These are phyloP conservation scores for Phyto melanocephala DNA, from an alignment of 2,888 invertebrate species.

Conservation along the genomic window DNA sequence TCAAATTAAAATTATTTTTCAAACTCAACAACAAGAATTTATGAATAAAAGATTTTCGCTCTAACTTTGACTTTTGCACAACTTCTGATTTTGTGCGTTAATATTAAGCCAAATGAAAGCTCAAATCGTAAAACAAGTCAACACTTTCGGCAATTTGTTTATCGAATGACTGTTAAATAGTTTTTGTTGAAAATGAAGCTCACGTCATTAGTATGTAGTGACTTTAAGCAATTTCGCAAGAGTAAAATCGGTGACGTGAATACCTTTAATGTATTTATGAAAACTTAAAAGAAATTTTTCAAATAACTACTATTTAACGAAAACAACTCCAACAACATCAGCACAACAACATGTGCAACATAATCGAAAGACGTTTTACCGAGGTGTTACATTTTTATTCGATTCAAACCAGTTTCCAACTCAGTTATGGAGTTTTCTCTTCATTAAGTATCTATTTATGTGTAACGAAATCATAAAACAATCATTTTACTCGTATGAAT, in stretches of 20 bases:
- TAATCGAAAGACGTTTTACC: slow-evolving; percentile 43
- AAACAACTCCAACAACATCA: not conserved
- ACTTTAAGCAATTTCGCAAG: no score
- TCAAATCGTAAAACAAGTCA: no score
- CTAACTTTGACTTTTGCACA: no score
- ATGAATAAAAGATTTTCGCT: no score
- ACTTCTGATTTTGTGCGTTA: no score
- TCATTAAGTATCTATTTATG: not conserved
- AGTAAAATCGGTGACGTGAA: no score
- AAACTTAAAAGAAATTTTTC: slow-evolving; percentile 1
- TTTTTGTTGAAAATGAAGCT: not conserved
- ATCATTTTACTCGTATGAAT: not conserved
- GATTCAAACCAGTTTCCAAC: slow-evolving; percentile 17
- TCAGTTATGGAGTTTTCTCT: slow-evolving; percentile 2
- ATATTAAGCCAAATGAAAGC: no score
- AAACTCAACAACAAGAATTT: no score
- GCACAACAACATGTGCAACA: not conserved
- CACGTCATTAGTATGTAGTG: no score
- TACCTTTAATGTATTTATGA: not conserved
- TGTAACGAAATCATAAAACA: slow-evolving; percentile 13
- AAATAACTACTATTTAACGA: slow-evolving; percentile 13
- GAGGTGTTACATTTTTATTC: slow-evolving; percentile 30
- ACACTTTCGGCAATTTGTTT: no score
- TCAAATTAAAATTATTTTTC: no score
- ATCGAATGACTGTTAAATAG: no score